Conservation (phyloP, 2,797 vertebrate species). For the Cossypha dichroa region DNA sequence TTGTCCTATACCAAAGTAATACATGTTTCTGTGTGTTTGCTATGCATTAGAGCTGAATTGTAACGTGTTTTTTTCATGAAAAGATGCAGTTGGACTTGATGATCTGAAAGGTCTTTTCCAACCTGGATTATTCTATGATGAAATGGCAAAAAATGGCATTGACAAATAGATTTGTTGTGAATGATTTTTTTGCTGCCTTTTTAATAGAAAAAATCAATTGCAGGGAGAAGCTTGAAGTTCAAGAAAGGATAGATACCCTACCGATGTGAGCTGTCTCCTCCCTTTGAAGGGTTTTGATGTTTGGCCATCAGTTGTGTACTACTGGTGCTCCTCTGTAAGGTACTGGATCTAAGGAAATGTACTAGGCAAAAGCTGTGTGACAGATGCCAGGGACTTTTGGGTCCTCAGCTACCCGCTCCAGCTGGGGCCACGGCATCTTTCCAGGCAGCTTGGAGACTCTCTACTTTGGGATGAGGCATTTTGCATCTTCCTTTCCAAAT, state of each 20-base stretch:
- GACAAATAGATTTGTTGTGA: background rate
- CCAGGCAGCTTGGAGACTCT: background rate
- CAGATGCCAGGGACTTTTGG: background rate
- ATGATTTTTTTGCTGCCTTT: background rate
- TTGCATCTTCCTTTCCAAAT: background rate
- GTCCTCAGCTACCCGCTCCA: background rate
- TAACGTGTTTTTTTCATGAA: accelerated
- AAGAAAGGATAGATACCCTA: background rate
- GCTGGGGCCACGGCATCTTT: background rate
- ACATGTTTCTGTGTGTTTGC: background rate
- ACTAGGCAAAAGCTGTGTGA: background rate
- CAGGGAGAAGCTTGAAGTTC: background rate
- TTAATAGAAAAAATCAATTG: background rate
- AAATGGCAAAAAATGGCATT: background rate
- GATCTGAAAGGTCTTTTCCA: background rate
- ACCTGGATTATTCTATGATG: background rate
- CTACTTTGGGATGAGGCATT: background rate
- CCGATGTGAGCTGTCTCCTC: background rate
- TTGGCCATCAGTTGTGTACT: background rate
- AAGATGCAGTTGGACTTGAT: background rate
- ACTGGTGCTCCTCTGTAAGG: background rate
- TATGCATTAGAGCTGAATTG: background rate
- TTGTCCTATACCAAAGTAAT: background rate
- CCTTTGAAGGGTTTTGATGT: background rate
- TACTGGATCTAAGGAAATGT: background rate